A percentile compares a stretch with the other conserved stretches of the same genome.
Evolutionary conservation across 2,888 invertebrate species (phyloP).

Genomic region (Psylliodes chrysocephalus): DNA sequence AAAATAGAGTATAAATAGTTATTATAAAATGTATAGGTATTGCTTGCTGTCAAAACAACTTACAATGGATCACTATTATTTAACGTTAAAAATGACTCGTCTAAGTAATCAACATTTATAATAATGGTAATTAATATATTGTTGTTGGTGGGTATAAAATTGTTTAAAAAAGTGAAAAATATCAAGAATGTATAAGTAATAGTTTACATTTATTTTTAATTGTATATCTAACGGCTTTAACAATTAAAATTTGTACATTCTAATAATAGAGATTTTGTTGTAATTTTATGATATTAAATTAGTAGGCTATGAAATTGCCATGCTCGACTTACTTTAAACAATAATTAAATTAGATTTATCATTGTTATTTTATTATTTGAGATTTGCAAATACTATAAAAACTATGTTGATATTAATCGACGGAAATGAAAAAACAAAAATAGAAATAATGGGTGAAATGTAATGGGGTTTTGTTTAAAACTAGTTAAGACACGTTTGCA

Average conservation of each 20-base stretch:
- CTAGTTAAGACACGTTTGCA: no score
- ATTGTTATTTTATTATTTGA: slow-evolving; percentile 4
- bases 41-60: no score
- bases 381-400: background rate
- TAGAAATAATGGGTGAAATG: background rate
- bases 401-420: background rate
- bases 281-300: background rate
- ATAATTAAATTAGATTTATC: background rate
- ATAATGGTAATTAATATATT: no score
- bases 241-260: background rate
- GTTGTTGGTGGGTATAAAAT: no score
- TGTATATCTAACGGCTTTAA: background rate
- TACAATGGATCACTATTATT: no score
- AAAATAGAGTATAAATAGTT: no score
- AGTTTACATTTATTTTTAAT: background rate
- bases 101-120: no score
- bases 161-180: background rate
- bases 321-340: slow-evolving; percentile 8
- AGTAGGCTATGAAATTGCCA: slow-evolving; percentile 15
- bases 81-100: no score
- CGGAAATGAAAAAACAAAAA: background rate
- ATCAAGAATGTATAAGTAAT: background rate
- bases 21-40: no score
- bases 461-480: no score
- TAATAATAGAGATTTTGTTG: background rate